Base-by-base conservation (phyloP, 2,797 vertebrate species). In the Rousettus madagascariensis region DNA sequence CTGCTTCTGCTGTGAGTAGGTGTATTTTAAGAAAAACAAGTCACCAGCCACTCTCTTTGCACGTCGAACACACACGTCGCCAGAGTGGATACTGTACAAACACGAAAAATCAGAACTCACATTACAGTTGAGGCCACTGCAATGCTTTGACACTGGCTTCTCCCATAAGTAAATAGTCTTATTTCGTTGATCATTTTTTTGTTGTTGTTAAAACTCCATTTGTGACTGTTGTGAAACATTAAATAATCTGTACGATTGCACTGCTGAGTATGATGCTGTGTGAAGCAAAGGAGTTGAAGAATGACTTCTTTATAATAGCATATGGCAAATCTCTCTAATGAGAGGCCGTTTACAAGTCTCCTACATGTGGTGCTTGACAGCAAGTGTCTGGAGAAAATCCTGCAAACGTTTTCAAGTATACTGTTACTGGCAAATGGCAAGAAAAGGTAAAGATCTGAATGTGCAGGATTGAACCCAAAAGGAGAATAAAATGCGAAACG, bases 331-430 rank as follows among this genome's bases (percentile, higher is more conserved):
- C 80, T 95, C 83, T 94, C 95, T 96, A 96, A 96, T 51, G 80
- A 97, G 88, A 91, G 57, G 78, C 84, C 89, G 41, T 96, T 97
- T 96, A 91, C 77, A 59, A 63, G 66, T 12, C 65, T 95, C 59
- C 63, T 88, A 26, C 55, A 65, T 4, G 13, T 78, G 63, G 91
- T 94, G 66, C 83, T 94, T 89, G 92, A 94, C 69, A 96, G 96
- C 78, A 95, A 95, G 95, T 95, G 95, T 91, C 92, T 95, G 95
- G 93, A 84, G 96, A 96, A 97, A 95, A 86, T 51, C 72, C 79
- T 92, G 87, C 38, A 66, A 95, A 92, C 2, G 0, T 96, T 96
- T 94, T 95, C 68, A 93, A 85, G 86, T 71, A 38, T 94, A 78
- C n/a, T n/a, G 7, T 93, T 94, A 74, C 85, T 88, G 95, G 63